Evolutionary conservation across 2,888 invertebrate species (phyloP), one percentile per base, ranked within the genome.

Genomic region (Meiosimyza platycephala): DNA sequence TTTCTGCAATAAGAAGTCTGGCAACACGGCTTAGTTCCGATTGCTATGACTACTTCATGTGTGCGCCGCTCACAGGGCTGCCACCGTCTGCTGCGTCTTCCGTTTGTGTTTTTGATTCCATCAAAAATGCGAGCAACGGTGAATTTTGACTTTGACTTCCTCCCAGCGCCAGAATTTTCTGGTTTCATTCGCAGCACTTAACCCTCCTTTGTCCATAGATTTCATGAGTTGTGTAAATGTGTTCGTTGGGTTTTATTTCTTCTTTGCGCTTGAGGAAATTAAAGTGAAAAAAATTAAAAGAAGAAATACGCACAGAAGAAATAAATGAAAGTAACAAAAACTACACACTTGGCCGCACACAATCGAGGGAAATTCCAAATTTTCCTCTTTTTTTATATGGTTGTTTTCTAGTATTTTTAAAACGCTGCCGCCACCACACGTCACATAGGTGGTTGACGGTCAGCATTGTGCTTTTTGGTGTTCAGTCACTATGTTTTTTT

Each of bases 331-430:
- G 57, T 18, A 55, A 69, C 60, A 18, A 70, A 66, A 72, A 75
- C 71, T 72, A 66, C 51, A 75, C 71, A 71, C 74, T 71, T 64
- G 57, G 71, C 50, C 71, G 74, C 67, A 75, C 74, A 75, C 72
- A 66, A 66, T 59, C 28, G 51, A 51, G n/a, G 59, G 62, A 59
- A 66, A 48, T 50, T 57, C 18, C 33, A 62, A 72, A 72, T 65
- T 70, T 60, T 47, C 59, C 54, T 33, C 22, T 64, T 57, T 69
- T 51, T 55, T 40, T 50, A 18, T 51, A 16, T 60, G 48, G 12
- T 50, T 59, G 48, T 59, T 22, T 68, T 12, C 11, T 52, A 9
- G 18, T 66, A 33, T 54, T 71, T 50, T 69, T 28, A 13, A 9
- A 54, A 57, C n/a, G 54, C 54, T 60, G 72, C 50, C 55, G 16